phyloP scores from a whole-genome alignment of 2,797 vertebrate genomes.

The Intellagama lesueurii region DNA sequence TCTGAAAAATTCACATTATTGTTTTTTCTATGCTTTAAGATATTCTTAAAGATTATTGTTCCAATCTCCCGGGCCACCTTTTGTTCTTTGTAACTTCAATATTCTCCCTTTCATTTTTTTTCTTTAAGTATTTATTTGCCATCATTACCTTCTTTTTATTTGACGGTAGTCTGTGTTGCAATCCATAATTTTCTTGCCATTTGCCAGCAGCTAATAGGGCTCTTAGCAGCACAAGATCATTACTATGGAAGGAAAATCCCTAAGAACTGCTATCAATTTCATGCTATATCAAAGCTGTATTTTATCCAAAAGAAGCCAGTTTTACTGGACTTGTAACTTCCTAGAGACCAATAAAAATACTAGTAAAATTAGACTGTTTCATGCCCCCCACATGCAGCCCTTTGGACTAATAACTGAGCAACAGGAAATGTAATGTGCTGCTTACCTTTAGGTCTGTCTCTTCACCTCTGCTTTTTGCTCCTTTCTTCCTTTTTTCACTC shows the following conservation, averaged over 20 bases:
- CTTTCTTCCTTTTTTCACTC: too few species aligned
- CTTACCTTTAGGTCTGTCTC: neutral
- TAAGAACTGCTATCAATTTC: slow-evolving; percentile 30
- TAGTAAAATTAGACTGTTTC: slow-evolving; percentile 43
- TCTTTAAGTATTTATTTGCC: slow-evolving; percentile 19
- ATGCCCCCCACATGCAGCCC: slow-evolving; percentile 33
- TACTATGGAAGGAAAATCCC: neutral
- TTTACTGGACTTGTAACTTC: slow-evolving; percentile 15
- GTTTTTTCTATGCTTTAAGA: neutral
- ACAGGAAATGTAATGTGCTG: neutral
- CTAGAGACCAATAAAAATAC: slow-evolving; percentile 42
- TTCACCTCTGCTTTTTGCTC: neutral
- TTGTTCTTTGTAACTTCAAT: neutral
- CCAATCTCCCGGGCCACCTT: neutral
- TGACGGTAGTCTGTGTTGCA: neutral
- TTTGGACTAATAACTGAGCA: slow-evolving; percentile 27
- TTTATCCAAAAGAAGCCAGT: slow-evolving; percentile 11
- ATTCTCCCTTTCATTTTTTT: slow-evolving; percentile 9
- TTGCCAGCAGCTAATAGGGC: slow-evolving; percentile 36
- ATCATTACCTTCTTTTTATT: neutral
- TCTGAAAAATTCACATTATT: neutral
- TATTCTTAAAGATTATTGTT: neutral
- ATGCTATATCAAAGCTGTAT: neutral
- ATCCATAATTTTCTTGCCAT: slow-evolving; percentile 14
- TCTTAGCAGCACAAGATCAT: slow-evolving; percentile 48